Evolutionary conservation across 2,888 invertebrate genomes (phyloP), one percentile per base, ranked within the genome.

Genomic region (Drosophila flavopinicola): DNA sequence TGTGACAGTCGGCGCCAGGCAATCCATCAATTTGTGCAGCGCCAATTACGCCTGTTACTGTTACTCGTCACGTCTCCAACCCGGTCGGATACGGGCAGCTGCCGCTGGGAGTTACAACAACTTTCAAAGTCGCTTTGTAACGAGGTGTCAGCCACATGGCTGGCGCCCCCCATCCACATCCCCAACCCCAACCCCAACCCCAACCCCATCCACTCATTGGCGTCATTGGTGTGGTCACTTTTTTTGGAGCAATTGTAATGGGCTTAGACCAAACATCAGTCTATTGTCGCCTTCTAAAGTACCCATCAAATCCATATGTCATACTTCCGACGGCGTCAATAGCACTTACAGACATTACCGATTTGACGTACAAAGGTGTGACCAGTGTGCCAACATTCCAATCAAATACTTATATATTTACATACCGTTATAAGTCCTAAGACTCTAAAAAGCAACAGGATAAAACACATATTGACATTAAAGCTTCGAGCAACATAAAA

Each of bases 1-100:
- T 72, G 75, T 79, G 79, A 83, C 72, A 84, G 68, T 75, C 85
- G 88, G 90, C 89, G 90, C 90, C 90, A 85, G 73, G 71, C 77
- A 89, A 89, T 89, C 89, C 88, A 89, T 89, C 89, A 89, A 89
- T 89, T 89, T 89, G 70, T 78, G 77, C 70, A 78, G 75, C 78
- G 78, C 79, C 87, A 88, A 88, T 87, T 88, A 83, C 77, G 80
- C 73, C 80, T 82, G 86, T 88, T 84, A 87, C 80, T 60, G 71
- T 69, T 82, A 86, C 79, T 87, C 78, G 78, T 79, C 82, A 84
- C 68, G 72, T 75, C 82, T 45, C 60, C 60, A 33, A 25, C 15
- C 52, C 66, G 38, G 42, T 63, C 51, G 54, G 24, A 45, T 27
- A 41, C 47, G 54, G 61, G 53, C 76, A 75, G 49, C 83, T 58